These are phyloP conservation scores for Drosophila varians DNA, from an alignment of 1,140 invertebrate genomes.

Conservation along the genomic window DNA sequence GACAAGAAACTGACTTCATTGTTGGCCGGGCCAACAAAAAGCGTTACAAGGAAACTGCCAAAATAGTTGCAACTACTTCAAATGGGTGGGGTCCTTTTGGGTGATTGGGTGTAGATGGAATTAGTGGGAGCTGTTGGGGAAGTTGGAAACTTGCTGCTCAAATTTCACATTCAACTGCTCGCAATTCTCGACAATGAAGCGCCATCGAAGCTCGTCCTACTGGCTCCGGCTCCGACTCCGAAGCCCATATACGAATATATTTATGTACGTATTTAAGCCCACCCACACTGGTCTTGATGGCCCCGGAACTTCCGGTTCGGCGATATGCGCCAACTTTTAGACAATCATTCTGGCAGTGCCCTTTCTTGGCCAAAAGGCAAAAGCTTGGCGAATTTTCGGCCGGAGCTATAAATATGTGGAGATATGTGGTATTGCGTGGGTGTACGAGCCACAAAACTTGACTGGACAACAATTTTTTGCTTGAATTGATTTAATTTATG, in stretches of 20 bases:
- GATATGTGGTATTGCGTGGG: slow-evolving; percentile 25
- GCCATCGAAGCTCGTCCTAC: slow-evolving; percentile 55
- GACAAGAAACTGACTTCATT: slow-evolving; percentile 76
- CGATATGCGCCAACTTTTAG: slow-evolving; percentile 75
- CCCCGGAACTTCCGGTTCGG: slow-evolving; percentile 64
- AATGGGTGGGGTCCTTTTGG: slow-evolving; percentile 6
- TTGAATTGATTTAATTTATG: slow-evolving; percentile 66
- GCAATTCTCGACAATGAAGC: slow-evolving; percentile 71
- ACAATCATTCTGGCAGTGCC: slow-evolving; percentile 62
- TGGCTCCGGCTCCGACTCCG: slow-evolving; percentile 42
- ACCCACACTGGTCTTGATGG: slow-evolving; percentile 71
- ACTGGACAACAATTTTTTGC: slow-evolving; percentile 56
- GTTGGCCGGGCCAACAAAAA: slow-evolving; percentile 60
- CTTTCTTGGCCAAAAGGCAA: slow-evolving; percentile 57
- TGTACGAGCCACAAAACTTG: slow-evolving; percentile 42
- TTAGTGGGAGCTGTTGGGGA: slow-evolving; percentile 15
- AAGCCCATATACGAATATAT: slow-evolving; percentile 1
- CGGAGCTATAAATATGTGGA: slow-evolving; percentile 58
- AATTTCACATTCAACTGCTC: slow-evolving; percentile 57
- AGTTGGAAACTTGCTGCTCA: neutral
- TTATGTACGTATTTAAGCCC: neutral
- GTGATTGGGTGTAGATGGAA: slow-evolving; percentile 1
- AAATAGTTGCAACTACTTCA: slow-evolving; percentile 64
- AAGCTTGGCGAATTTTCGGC: slow-evolving; percentile 60
- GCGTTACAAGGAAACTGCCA: slow-evolving; percentile 61